These are phyloP conservation scores for Cydia splendana DNA, from an alignment of 1,140 invertebrate species.

Conservation along the genomic window DNA sequence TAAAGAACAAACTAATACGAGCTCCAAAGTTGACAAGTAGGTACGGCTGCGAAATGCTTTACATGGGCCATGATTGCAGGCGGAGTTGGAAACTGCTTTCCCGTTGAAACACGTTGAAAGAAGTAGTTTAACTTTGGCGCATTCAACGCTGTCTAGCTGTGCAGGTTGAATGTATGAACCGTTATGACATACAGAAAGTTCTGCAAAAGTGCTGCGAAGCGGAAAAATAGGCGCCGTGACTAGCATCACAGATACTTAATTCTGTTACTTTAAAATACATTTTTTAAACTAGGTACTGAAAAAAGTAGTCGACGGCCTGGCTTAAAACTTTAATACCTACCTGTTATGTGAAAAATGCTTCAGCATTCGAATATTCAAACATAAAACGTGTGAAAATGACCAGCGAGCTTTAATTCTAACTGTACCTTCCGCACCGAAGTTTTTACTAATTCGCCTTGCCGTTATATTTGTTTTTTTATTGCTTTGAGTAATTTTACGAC, in stretches of 20 bases:
- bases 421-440: background rate
- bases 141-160: constrained; percentile 14
- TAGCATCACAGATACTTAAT: background rate
- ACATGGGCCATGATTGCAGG: constrained; percentile 28
- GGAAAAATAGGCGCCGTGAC: background rate
- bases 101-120: constrained; percentile 7
- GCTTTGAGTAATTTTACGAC: constrained; percentile 13
- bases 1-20: constrained; percentile 30
- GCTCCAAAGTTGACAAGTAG: constrained; percentile 7
- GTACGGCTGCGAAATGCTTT: constrained; percentile 25
- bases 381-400: too few relatives aligned
- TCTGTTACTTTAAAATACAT: background rate
- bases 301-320: background rate
- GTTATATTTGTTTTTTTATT: background rate
- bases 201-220: background rate
- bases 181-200: constrained; percentile 22
- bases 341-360: too few relatives aligned
- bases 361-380: too few relatives aligned
- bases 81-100: constrained; percentile 29
- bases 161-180: constrained; percentile 15
- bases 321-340: background rate
- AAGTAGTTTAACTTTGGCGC: constrained; percentile 23
- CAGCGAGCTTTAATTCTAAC: background rate
- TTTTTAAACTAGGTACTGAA: background rate
- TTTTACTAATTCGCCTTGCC: background rate